Evolutionary conservation across 2,888 invertebrate species (phyloP).

Genomic region (Lithodes maja): DNA sequence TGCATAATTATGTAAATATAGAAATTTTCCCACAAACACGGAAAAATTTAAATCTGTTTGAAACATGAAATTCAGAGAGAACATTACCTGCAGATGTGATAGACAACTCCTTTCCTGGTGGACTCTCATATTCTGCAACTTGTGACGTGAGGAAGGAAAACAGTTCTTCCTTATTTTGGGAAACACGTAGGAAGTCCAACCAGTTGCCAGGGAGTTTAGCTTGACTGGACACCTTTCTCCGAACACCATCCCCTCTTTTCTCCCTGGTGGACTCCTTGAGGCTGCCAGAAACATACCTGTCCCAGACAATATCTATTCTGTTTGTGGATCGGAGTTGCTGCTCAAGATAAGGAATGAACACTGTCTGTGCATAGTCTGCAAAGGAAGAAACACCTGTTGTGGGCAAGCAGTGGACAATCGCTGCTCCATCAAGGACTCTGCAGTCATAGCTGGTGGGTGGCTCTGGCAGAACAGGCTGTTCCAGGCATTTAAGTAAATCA

Average conservation of each 20-base stretch:
- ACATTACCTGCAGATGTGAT: no score
- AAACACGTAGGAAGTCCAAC: neutral
- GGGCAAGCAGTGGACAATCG: neutral
- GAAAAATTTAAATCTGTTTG: no score
- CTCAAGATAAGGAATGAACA: conserved; percentile 7
- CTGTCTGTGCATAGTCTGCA: neutral
- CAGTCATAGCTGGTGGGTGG: conserved; percentile 11
- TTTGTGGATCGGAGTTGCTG: neutral
- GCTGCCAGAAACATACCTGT: neutral
- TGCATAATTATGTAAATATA: no score
- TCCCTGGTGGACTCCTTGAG: neutral
- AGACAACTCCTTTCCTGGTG: no score
- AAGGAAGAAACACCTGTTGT: neutral
- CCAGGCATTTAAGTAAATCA: conserved; percentile 5
- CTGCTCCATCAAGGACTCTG: conserved; percentile 3
- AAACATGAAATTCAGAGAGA: no score
- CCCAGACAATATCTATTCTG: conserved; percentile 23
- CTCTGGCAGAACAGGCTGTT: neutral
- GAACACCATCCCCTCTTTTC: neutral
- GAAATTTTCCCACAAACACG: no score
- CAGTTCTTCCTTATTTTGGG: neutral
- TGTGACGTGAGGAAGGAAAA: neutral
- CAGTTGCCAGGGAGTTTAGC: neutral
- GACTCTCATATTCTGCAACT: no score
- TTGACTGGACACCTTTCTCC: conserved; percentile 3